Conservation (phyloP, 2,888 invertebrate species). For the Leptopterna dolabrata region DNA sequence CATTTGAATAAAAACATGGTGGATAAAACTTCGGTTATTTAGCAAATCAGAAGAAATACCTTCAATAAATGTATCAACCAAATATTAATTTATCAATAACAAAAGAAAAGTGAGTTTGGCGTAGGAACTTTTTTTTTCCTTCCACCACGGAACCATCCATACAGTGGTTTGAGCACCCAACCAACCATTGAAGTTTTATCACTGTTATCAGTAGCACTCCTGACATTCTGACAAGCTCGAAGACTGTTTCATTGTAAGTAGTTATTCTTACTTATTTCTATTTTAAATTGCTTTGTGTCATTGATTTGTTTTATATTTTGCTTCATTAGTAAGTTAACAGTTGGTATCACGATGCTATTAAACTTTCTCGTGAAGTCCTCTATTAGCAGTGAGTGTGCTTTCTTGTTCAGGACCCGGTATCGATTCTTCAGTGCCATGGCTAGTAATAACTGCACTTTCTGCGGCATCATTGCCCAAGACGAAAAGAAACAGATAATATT, state of each 20-base stretch:
- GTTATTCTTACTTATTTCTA: neutral
- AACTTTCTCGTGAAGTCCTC: neutral
- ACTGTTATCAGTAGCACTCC: neutral
- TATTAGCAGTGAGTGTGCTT: neutral
- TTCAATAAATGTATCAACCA: no score
- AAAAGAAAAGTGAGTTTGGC: no score
- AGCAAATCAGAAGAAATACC: no score
- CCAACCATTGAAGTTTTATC: neutral
- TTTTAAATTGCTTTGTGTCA: neutral
- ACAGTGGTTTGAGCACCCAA: neutral
- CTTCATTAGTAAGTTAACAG: neutral
- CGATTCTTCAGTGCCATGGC: slow-evolving; percentile 33
- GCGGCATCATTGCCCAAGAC: slow-evolving; percentile 76
- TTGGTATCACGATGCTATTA: neutral
- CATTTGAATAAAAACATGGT: no score
- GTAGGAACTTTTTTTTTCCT: no score
- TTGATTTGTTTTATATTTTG: neutral
- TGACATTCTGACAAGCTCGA: neutral
- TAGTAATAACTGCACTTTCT: slow-evolving; percentile 75
- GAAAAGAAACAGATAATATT: slow-evolving; percentile 74
- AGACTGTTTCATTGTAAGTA: neutral
- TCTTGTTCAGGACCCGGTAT: neutral
- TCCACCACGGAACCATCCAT: neutral
- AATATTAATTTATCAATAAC: no score
- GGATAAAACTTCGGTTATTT: no score